Base-by-base conservation (phyloP, 2,113 vertebrate species). In the Oryzias curvinotus region DNA sequence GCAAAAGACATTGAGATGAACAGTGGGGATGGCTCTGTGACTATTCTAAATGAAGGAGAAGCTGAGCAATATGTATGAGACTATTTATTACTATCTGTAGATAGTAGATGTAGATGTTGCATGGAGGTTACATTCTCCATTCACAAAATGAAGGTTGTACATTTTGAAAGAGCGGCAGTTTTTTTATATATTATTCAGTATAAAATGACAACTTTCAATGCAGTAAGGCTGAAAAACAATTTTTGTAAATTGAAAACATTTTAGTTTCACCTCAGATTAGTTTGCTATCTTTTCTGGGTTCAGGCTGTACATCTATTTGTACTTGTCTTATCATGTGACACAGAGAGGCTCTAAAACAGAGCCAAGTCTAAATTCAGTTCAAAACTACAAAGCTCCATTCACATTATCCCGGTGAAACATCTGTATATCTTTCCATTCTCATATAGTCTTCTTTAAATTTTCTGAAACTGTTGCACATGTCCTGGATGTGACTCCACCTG, bases 31-130 rank as follows among this genome's bases (percentile, higher is more conserved):
- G 89, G 94, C 52, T 85, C 89, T 0, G 94, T 96, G 63, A 90
- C 95, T 23, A 91, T 82, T 72, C 83, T 95, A 68, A 95, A 95
- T 19, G 95, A 96, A 3, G 95, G 94, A 73, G 96, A 99, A 56
- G 91, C 94, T 0, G 96, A 99, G 83, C 95, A 96, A 87, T 98
- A 98, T 16, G 95, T 98, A 88, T 99, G 88, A 96, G 92, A 83
- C 83, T 83, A 90, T 92, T 91, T 90, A 89, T 90, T 73, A 50
- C 66, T 53, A 67, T 71, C 72, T 87, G 84, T 88, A 85, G 53
- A 80, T 78, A 86, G 77, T 78, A 36, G 36, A 36, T 36, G 36
- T 36, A 36, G 36, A 36, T 36, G 36, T 36, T 36, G 36, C 36
- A 36, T 36, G 36, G 36, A 12, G 89, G 71, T 74, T 71, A 80